These are phyloP conservation scores for Lithobates sylvaticus DNA, from an alignment of 2,797 vertebrate genomes.

Conservation along the genomic window DNA sequence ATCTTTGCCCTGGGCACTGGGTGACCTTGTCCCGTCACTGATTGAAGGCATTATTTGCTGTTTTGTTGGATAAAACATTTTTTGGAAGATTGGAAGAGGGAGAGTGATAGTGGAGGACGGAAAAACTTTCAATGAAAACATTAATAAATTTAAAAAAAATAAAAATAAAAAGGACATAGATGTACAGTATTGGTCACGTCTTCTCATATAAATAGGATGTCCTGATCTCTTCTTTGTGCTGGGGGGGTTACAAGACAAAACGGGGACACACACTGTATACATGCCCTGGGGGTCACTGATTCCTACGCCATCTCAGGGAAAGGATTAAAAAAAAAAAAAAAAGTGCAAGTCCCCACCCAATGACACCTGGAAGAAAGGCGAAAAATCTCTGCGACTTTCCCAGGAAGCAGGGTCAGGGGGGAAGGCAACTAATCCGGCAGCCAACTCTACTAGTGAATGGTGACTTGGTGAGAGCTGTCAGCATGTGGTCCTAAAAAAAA, in stretches of 20 bases:
- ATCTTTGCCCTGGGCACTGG: no score
- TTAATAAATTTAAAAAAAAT: no score
- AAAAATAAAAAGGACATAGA: background rate
- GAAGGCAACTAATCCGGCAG: background rate
- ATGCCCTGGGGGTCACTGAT: constrained; percentile 25
- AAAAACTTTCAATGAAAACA: no score
- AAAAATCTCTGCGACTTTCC: background rate
- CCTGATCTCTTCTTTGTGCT: constrained; percentile 38
- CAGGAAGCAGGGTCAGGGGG: background rate
- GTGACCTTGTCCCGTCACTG: no score
- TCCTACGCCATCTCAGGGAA: background rate
- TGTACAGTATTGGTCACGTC: background rate
- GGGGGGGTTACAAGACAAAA: background rate
- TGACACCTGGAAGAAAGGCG: background rate
- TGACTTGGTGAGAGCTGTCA: constrained; percentile 23
- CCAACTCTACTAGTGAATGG: constrained; percentile 26
- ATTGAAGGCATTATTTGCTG: no score
- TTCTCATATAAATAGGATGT: background rate
- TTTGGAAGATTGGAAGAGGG: background rate
- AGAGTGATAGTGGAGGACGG: no score
- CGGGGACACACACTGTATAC: background rate
- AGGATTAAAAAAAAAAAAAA: background rate
- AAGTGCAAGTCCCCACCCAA: background rate
- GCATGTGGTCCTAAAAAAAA: background rate
- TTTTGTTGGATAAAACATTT: no score